Evolutionary conservation across 2,113 vertebrate genomes (phyloP).

Genomic region (Pteronura brasiliensis): DNA sequence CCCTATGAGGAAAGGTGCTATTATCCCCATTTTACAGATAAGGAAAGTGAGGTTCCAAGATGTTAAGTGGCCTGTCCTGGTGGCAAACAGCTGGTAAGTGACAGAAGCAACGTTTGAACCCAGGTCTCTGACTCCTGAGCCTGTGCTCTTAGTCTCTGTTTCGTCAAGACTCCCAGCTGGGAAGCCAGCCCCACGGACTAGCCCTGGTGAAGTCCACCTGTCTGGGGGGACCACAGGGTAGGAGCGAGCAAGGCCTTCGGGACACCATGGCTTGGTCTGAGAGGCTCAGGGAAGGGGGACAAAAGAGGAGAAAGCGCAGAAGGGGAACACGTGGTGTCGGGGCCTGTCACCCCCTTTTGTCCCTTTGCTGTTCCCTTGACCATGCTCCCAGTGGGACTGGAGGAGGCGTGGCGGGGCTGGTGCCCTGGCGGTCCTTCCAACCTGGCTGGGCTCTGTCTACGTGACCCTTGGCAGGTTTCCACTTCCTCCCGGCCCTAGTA

Average conservation of each 20-base stretch:
- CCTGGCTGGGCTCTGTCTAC: not conserved
- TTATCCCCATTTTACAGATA: conserved; percentile 59
- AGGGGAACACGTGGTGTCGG: not conserved
- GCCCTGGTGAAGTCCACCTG: not conserved
- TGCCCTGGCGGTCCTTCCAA: not conserved
- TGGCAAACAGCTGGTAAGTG: not conserved
- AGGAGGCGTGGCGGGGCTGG: not conserved
- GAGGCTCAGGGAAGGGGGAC: not conserved
- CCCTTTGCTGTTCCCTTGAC: not conserved
- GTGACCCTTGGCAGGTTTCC: not conserved
- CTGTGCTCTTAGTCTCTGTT: not conserved
- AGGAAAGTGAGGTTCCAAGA: conserved; percentile 39
- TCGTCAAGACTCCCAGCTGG: too few species aligned
- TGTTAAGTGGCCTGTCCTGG: not conserved
- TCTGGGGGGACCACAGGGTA: not conserved
- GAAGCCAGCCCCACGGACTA: not conserved
- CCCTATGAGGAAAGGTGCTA: conserved; percentile 18
- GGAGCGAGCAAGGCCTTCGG: not conserved
- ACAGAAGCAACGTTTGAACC: not conserved
- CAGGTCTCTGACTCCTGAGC: not conserved
- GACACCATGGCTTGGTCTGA: not conserved
- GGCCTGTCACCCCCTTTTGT: not conserved
- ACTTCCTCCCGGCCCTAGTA: not conserved
- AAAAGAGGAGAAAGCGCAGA: not conserved
- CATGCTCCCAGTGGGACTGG: too few species aligned